Evolutionary conservation across 2,113 vertebrate species (phyloP).

Genomic region (Monopterus albus): DNA sequence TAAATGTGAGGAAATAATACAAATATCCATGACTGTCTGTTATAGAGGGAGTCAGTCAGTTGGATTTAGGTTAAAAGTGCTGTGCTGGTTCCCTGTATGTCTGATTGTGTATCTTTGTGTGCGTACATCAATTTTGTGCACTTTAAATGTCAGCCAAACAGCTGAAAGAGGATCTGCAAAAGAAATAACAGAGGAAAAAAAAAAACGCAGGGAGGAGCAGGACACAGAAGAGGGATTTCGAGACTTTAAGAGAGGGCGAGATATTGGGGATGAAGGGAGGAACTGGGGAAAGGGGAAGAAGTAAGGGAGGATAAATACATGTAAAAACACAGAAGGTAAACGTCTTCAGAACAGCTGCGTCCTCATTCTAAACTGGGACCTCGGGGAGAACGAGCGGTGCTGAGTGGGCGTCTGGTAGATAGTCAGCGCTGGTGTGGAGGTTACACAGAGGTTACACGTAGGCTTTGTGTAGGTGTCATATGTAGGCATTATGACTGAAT

Average conservation of each 20-base stretch:
- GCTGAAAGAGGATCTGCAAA: conserved; percentile 62
- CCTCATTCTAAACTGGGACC: conserved; percentile 56
- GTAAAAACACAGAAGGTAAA: conserved; percentile 67
- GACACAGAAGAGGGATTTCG: conserved; percentile 20
- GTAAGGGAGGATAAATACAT: conserved; percentile 46
- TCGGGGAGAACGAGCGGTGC: conserved; percentile 58
- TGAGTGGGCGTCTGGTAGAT: conserved; percentile 71
- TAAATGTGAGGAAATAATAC: not conserved
- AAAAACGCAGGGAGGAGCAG: conserved; percentile 9
- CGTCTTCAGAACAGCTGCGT: conserved; percentile 72
- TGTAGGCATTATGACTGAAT: conserved; percentile 56
- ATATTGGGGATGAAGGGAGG: not conserved
- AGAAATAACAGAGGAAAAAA: conserved; percentile 45
- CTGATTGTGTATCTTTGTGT: conserved; percentile 23
- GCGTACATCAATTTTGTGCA: conserved; percentile 27
- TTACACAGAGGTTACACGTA: conserved; percentile 58
- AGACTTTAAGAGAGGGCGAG: not conserved
- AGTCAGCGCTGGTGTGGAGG: conserved; percentile 49
- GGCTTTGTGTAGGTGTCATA: conserved; percentile 69
- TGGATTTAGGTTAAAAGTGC: no score
- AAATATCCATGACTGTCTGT: not conserved
- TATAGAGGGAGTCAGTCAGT: not conserved
- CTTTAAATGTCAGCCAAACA: conserved; percentile 44
- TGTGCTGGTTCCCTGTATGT: not conserved
- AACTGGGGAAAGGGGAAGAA: not conserved